phyloP scores from a whole-genome alignment of 35 echinoderm and acorn worm genomes.

The Ptychodera flava region DNA sequence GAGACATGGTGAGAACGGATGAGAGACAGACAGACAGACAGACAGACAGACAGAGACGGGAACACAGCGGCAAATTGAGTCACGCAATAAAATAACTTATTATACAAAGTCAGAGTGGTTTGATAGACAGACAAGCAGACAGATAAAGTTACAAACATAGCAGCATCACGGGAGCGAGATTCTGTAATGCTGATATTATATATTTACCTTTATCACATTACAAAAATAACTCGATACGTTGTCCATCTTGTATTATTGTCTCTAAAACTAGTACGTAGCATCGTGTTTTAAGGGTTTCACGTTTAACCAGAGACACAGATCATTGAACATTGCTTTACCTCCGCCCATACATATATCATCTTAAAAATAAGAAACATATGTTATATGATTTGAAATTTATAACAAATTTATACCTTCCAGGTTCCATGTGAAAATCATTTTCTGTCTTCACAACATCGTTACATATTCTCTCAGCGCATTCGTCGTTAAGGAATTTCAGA shows the following conservation, averaged over 20 bases:
- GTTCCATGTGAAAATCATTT: neutral
- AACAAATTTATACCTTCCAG: neutral
- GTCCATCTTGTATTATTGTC: too few relatives aligned
- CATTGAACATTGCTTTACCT: neutral
- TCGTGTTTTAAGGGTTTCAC: neutral
- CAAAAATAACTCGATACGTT: too few relatives aligned
- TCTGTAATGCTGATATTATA: too few relatives aligned
- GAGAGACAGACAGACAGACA: too few relatives aligned
- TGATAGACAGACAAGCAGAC: neutral
- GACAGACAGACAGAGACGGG: neutral
- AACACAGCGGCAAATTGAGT: neutral
- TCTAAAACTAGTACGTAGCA: neutral
- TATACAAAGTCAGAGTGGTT: neutral
- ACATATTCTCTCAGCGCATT: neutral
- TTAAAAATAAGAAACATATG: too few relatives aligned
- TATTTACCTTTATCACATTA: too few relatives aligned
- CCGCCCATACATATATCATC: too few relatives aligned
- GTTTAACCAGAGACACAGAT: neutral
- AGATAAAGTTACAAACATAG: neutral
- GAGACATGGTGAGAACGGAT: too few relatives aligned
- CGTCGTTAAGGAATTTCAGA: neutral
- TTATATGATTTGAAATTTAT: too few relatives aligned
- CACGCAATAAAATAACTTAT: neutral
- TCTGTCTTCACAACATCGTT: neutral
- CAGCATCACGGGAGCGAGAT: too few relatives aligned